Base-by-base conservation (phyloP, 2,113 vertebrate species). In the Arothron firmamentum region DNA sequence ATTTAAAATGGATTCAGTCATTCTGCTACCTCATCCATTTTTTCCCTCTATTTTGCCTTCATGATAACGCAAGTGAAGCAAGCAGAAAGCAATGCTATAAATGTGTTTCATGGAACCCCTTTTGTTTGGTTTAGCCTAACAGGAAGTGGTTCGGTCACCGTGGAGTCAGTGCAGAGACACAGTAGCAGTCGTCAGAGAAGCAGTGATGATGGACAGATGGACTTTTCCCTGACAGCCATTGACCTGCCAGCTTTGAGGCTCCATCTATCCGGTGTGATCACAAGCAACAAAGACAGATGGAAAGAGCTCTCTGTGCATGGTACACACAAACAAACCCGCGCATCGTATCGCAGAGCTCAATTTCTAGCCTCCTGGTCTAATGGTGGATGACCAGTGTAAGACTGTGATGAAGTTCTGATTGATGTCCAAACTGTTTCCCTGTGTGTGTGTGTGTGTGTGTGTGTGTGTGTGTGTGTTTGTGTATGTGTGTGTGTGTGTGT, bases 201-300 rank as follows among this genome's bases (percentile, higher is more conserved):
- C 5, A 45, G 73, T 13, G 81, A 88, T 17, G 81, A 86, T 1
- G 88, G 80, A 67, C 78, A 45, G 92, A 94, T 49, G n/a, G 84
- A 89, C 79, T 96, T 95, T 79, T 96, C 95, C 15, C 82, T 97
- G 60, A 82, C 89, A 2, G 87, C 91, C 14, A 94, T 97, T 52
- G 88, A 98, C 74, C 86, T 96, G 71, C 89, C 90, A 6, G 89
- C 84, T 42, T 92, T 98, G 85, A 94, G 90, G 61, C 85, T 83
- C 67, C 92, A 91, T 76, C 90, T 97, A 60, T 90, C 93, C 49
- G 90, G 92, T 20, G 92, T 98, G 79, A 97, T 98, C 65, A 81
- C 89, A 82, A 88, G 93, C 83, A 98, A 98, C 90, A 98, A 97
- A 78, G 94, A 96, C 69, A 87, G 93, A 66, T 98, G 96, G 96